Evolutionary conservation across 2,113 vertebrate genomes (phyloP), one percentile per base, ranked within the genome.

Genomic region (Chlorodrepanis virens): DNA sequence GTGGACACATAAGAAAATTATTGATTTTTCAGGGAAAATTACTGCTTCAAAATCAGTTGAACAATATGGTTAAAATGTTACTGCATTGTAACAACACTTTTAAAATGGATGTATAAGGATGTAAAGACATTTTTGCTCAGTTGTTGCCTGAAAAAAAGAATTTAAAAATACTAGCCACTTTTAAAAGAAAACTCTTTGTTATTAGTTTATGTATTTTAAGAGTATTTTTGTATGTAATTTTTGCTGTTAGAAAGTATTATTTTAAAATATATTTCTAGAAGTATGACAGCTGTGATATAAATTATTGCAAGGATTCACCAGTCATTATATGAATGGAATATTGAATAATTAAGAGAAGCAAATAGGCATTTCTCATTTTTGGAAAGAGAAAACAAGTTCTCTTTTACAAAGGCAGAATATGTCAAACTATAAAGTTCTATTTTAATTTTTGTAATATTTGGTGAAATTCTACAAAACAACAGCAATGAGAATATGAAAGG

Each of bases 401-500:
- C 93, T 95, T 70, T 78, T 96, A 95, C 57, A 95, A 95, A 96
- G 69, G 84, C 70, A 87, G 57, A 87, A 69, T 61, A 79, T 83
- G 81, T 80, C 61, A 27, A 89, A 82, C 63, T 79, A 91, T 82
- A 82, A 94, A 92, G 82, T 84, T 67, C 53, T 9, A 69, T 39
- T 63, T 92, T 63, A 65, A 76, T 57, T 76, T 69, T 71, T 87
- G 52, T 86, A 44, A 11, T 89, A 75, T 42, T 83, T 82, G 70
- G 59, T 71, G 82, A 96, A 87, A 87, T 93, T 93, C 87, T 85
- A 95, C 85, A 93, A 95, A 95, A 95, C 72, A 95, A 87, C 92
- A 95, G 23, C 71, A 88, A 97, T 94, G 95, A 96, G 88, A 95
- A 96, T 96, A 97, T 71, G 23, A 60, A 68, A 87, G 63, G 70